Evolutionary conservation across 2,888 invertebrate species (phyloP), one percentile per base, ranked within the genome.

Genomic region (Dasypogon diadema): DNA sequence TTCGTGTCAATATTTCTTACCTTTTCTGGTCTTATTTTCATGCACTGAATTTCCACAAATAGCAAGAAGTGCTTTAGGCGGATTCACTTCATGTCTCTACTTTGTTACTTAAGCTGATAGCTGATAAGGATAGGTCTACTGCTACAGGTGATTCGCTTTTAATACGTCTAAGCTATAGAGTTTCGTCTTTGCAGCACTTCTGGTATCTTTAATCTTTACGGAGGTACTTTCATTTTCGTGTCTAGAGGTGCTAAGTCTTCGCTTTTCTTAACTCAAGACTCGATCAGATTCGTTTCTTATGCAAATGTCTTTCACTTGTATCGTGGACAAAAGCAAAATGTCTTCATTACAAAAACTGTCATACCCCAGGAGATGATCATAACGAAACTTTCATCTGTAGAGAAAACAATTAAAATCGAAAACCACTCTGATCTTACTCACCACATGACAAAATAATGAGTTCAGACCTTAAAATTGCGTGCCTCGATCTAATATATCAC

Each of bases 211-310:
- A 34, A 58, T 58, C 58, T 58, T 30, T n/a, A 30, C 16, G 8
- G 34, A 58, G 18, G 4, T 30, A 58, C 58, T 56, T 56, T 56
- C 56, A 56, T 56, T 63, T 70, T 70, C 70, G 54, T 70, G 70
- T 70, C 70, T 70, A 54, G 30, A 70, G 70, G 70, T 54, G 70
- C 54, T 54, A 70, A 54, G 54, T 70, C 54, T 70, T 70, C 21
- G 42, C 16, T 34, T 54, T 34, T n/a, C 54, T 70, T 54, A 70
- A 54, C 54, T 70, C 18, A 18, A 21, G 6, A 30, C 12, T 54
- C 21, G 18, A 70, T 70, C 70, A 54, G 21, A 54, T 26, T 54
- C n/a, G 34, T 24, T 70, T 34, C 54, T 54, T 54, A 70, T 70
- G 70, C 70, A 70, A 70, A 70, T 70, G 12, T 70, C 70, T 54